Conservation (phyloP, 2,797 vertebrate genomes). For the Protosalanx chinensis region DNA sequence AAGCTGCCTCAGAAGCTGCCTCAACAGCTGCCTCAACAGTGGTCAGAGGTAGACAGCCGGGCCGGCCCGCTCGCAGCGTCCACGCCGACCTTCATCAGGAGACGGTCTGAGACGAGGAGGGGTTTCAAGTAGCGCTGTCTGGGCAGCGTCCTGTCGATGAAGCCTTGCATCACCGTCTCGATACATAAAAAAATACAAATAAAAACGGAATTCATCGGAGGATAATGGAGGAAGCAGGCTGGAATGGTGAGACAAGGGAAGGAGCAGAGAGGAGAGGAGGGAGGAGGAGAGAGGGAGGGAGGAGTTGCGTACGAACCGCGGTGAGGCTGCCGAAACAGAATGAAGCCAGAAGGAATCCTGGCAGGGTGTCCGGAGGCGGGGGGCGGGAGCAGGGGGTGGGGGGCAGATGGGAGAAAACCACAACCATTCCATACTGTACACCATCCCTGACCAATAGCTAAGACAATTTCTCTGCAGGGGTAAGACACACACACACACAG, state of each 20-base stretch:
- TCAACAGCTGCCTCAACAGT: constrained; percentile 48
- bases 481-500: constrained; percentile 19
- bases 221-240: constrained; percentile 36
- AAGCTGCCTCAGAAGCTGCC: no score
- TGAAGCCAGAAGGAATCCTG: constrained; percentile 6
- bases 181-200: constrained; percentile 66
- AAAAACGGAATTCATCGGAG: constrained; percentile 51
- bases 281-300: no score
- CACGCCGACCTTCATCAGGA: constrained; percentile 59
- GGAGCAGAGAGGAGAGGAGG: constrained; percentile 15
- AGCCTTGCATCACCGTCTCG: constrained; percentile 62
- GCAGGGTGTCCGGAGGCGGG: constrained; percentile 12
- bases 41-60: constrained; percentile 30
- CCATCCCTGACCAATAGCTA: constrained; percentile 53
- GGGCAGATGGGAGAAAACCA: constrained; percentile 33
- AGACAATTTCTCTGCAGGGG: constrained; percentile 38
- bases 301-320: constrained; percentile 8
- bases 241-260: constrained; percentile 23
- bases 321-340: constrained; percentile 27
- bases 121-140: constrained; percentile 49
- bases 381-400: constrained; percentile 24
- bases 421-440: constrained; percentile 45
- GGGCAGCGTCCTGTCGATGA: constrained; percentile 58
- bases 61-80: constrained; percentile 43
- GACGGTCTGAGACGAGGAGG: constrained; percentile 52